These are phyloP conservation scores for Oreotrochilus melanogaster DNA, from an alignment of 2,113 vertebrate genomes.

Conservation along the genomic window DNA sequence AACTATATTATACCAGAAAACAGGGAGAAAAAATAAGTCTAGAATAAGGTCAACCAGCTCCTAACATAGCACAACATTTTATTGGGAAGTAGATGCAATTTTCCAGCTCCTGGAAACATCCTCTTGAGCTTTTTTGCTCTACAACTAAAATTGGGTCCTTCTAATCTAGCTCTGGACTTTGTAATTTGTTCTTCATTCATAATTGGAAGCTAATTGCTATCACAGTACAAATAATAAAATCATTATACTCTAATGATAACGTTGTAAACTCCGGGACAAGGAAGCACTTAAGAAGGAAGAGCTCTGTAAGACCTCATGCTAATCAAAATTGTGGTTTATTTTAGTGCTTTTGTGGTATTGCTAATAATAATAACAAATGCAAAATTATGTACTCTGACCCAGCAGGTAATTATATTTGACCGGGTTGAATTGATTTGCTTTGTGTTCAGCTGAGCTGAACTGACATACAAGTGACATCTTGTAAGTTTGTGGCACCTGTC, in stretches of 20 bases:
- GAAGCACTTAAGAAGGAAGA: not conserved
- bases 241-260: not conserved
- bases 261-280: not conserved
- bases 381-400: not conserved
- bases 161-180: not conserved
- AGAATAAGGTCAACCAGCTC: not conserved
- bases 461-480: not conserved
- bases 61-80: not conserved
- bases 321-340: not conserved
- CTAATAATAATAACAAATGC: not conserved
- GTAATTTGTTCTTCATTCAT: not conserved
- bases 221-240: not conserved
- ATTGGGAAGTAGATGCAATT: not conserved
- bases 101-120: not conserved
- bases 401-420: conserved; percentile 41
- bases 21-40: not conserved
- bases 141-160: not conserved
- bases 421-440: conserved; percentile 34
- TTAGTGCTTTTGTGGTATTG: not conserved
- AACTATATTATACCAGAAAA: not conserved
- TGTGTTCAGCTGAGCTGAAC: conserved; percentile 30
- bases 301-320: not conserved
- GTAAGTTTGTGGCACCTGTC: conserved; percentile 13
- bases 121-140: not conserved
- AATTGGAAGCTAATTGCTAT: not conserved